Evolutionary conservation across 2,888 invertebrate genomes (phyloP).

Genomic region (Thereva unica): DNA sequence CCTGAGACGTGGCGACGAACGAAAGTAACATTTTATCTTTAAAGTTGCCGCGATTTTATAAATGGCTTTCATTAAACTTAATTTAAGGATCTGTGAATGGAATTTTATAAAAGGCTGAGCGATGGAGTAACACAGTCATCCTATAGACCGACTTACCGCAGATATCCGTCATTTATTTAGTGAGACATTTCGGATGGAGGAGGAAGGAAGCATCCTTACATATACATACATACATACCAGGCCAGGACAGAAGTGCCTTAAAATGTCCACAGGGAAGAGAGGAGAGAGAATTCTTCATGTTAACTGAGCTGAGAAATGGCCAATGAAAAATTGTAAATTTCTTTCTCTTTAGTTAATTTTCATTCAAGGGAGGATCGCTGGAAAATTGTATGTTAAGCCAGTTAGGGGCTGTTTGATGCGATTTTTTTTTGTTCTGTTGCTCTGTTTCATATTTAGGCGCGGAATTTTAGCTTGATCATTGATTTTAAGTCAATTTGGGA

Average conservation of each 20-base stretch:
- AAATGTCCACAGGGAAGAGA: no score
- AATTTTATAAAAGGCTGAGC: conserved; percentile 34
- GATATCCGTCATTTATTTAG: conserved; percentile 33
- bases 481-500: no score
- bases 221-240: no score
- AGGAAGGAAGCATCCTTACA: no score
- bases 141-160: conserved; percentile 4
- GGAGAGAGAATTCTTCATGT: no score
- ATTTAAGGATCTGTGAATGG: conserved; percentile 34
- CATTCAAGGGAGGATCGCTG: conserved; percentile 23
- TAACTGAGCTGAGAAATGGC: conserved; percentile 14
- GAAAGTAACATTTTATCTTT: conserved; percentile 19
- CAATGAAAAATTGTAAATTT: conserved; percentile 22
- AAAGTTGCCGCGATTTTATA: conserved; percentile 37
- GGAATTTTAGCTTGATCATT: no score
- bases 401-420: conserved; percentile 17
- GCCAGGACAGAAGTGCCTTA: no score
- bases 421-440: neutral
- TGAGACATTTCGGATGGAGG: neutral
- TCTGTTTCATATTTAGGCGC: no score
- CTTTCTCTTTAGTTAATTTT: conserved; percentile 14
- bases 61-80: conserved; percentile 38
- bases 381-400: conserved; percentile 26
- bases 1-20: neutral
- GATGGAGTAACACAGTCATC: conserved; percentile 9